Base-by-base conservation (phyloP, 2,888 invertebrate species). In the Microplitis deprimator region DNA sequence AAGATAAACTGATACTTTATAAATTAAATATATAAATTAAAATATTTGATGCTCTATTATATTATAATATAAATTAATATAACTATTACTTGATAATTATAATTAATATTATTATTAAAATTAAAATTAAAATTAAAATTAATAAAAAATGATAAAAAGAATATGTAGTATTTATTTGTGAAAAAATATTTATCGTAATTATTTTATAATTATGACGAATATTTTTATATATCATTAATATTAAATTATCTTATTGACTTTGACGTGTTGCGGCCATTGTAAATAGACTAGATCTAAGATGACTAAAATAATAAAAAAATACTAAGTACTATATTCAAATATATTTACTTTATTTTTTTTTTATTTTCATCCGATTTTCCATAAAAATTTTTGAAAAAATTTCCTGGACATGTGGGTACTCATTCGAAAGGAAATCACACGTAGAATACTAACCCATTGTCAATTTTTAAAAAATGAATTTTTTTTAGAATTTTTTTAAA, bases 81-180 rank as follows among this genome's bases (percentile, higher is more conserved):
- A 4, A 29, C 29, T 29, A 29, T 29, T 29, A 29, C 29, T 29
- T 3, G 4, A 29, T 29, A 29, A 29, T 29, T 29, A 29, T 29
- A 29, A 29, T 29, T 29, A 29, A 29, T 29, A 29, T 29, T 29
- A 29, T 3, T 29, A 29, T 29, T 29, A 29, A 29, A 3, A 29
- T 29, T 29, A 29, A 29, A 3, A 29, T 29, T 20, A 20, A 20
- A 17, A 17, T 17, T 50, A 50, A 10, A 50, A 68, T 39, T 41
- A 62, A 50, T 7, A 17, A 78, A 64, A 17, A 68, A 13, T 40
- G 41, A 73, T 41, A 40, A 75, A 39, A 50, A 1, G 59, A 68
- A 38, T 29, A n/a, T 29, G 67, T 67, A n/a, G 17, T 38, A 38
- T 67, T 67, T 67, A n/a, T 7, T 67, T 20, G 39, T 67, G 17